Evolutionary conservation across 2,113 vertebrate species (phyloP), one percentile per base, ranked within the genome.

Genomic region (Recurvirostra avosetta): DNA sequence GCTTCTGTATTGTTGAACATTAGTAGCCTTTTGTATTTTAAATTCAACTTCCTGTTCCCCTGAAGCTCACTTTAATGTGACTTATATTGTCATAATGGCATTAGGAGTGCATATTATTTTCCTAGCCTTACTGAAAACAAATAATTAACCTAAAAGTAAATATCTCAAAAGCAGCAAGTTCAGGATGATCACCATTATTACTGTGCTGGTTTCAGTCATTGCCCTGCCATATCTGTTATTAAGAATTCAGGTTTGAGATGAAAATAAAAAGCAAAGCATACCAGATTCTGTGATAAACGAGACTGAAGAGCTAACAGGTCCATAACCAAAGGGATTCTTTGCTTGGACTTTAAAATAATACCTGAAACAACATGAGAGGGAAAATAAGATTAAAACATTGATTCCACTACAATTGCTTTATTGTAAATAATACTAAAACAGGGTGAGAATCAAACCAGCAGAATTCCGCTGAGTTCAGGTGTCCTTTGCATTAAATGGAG

Each of bases 281-380:
- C 99, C 99, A 98, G 99, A 99, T 97, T 99, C 99, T 47, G 99
- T 99, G 75, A 99, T 97, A 95, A 99, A 99, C 30, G 98, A 98
- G 73, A 99, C 98, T 0, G 99, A 99, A 38, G 99, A 98, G 70
- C 99, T 99, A 94, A 99, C 27, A 20, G 99, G 99, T 68, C 99
- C 99, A 65, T 99, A 98, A 90, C 99, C 99, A 77, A 99, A 98
- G 52, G 99, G 98, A 95, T 99, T 99, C 97, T 99, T 99, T 73
- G 99, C 99, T 97, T 99, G 99, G 70, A 99, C 99, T 98, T 98
- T 99, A 98, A 99, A 99, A 97, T 99, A 99, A 98, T 99, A 99
- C 95, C 99, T 99, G 97, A 90, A 98, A 98, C 43, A 45, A 76
- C 82, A 94, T 94, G 55, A 94, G 38, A 86, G 17, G 19, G 13